phyloP scores from a whole-genome alignment of 2,888 invertebrate species.

The Sesamia inferens region DNA sequence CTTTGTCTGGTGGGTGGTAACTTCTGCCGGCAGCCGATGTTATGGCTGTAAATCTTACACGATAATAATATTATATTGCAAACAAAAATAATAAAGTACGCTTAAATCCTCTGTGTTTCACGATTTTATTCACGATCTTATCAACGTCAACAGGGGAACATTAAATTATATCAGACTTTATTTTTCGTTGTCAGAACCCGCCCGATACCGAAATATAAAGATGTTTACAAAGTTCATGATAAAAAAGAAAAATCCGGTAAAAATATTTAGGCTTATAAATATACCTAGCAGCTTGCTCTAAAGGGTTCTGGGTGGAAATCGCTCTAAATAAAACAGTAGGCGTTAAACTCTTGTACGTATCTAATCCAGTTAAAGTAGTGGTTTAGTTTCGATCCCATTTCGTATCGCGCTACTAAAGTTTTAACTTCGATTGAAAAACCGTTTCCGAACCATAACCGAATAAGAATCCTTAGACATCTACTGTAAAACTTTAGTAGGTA shows the following conservation, averaged over 20 bases:
- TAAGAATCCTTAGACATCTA: too few relatives aligned
- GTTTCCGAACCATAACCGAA: too few relatives aligned
- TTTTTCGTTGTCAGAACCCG: constrained; percentile 15
- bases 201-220: constrained; percentile 12
- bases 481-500: too few relatives aligned
- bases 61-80: constrained; percentile 8
- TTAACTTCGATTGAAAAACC: too few relatives aligned
- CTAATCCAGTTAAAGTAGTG: too few relatives aligned
- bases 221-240: neutral
- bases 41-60: constrained; percentile 14
- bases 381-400: too few relatives aligned
- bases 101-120: constrained; percentile 16
- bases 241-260: neutral
- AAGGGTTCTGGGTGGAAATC: neutral
- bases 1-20: too few relatives aligned
- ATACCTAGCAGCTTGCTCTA: neutral
- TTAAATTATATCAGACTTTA: constrained; percentile 34
- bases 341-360: too few relatives aligned
- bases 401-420: too few relatives aligned
- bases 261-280: neutral
- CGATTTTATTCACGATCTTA: constrained; percentile 24
- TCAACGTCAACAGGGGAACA: constrained; percentile 31
- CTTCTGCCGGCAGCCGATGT: too few relatives aligned
- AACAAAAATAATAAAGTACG: constrained; percentile 15
- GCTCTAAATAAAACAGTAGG: too few relatives aligned